A percentile compares a stretch with the other conserved stretches of the same genome.
Conservation (phyloP, 2,888 invertebrate species). For the Parnassius smintheus region DNA sequence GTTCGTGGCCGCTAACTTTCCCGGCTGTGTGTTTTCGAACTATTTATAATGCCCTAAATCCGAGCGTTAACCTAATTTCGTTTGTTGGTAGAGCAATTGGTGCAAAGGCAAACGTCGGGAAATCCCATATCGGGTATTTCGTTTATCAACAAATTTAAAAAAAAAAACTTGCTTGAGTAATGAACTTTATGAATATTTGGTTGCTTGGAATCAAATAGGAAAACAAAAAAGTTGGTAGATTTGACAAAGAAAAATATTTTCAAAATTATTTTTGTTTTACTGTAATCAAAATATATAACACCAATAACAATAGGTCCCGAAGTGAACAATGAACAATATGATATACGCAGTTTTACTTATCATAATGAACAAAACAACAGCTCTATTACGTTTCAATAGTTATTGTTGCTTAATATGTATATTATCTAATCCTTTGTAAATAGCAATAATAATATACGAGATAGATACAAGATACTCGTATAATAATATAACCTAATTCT, state of each 20-base stretch:
- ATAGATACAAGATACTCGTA: no score
- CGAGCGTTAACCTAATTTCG: conserved; percentile 1
- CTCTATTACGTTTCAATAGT: conserved; percentile 4
- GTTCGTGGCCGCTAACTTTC: conserved; percentile 1
- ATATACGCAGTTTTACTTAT: conserved; percentile 13
- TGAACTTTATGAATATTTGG: no score
- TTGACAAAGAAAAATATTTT: no score
- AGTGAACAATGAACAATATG: no score
- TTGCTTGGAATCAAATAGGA: no score
- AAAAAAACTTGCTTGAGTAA: no score
- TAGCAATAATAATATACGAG: conserved; percentile 12
- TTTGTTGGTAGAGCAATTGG: no score
- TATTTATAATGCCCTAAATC: conserved; percentile 7
- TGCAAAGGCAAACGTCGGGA: background rate
- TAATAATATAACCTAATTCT: conserved; percentile 10
- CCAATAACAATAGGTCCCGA: no score
- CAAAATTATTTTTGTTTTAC: no score
- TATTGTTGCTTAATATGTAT: background rate
- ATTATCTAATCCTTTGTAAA: conserved; percentile 10
- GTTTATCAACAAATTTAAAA: no score
- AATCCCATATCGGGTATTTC: background rate
- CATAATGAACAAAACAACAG: conserved; percentile 9
- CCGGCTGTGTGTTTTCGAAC: background rate
- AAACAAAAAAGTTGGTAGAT: no score
- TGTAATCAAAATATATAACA: no score